phyloP scores from a whole-genome alignment of 2,888 invertebrate genomes.

The Antitype chi region DNA sequence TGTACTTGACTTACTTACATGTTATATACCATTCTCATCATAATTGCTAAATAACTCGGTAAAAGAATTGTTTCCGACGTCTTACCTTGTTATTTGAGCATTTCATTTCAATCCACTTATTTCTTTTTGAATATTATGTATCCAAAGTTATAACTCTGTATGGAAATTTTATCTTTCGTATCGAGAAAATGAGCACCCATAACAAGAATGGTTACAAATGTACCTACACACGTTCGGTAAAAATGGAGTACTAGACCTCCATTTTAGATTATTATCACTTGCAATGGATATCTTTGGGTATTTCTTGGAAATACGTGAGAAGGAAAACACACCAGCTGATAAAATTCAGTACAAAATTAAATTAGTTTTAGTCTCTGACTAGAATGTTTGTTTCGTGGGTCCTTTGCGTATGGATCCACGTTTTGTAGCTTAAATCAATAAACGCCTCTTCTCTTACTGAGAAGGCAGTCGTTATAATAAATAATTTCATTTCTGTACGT shows the following conservation, averaged over 20 bases:
- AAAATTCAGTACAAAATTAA: not conserved
- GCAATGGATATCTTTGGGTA: slow-evolving; percentile 3
- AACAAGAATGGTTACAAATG: slow-evolving; percentile 25
- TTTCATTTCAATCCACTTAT: not conserved
- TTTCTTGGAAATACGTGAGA: slow-evolving; percentile 4
- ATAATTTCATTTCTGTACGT: too few relatives aligned
- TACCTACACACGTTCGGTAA: slow-evolving; percentile 34
- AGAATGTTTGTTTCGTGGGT: not conserved
- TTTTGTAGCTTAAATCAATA: not conserved
- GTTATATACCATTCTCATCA: slow-evolving; percentile 23
- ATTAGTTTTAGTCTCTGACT: not conserved
- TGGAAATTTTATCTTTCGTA: slow-evolving; percentile 32
- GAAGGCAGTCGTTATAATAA: not conserved
- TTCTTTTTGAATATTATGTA: slow-evolving; percentile 3
- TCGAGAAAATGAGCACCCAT: slow-evolving; percentile 14
- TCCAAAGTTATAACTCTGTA: slow-evolving; percentile 4
- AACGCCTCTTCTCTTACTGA: not conserved
- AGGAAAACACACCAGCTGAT: not conserved
- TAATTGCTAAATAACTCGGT: slow-evolving; percentile 29
- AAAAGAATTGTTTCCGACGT: slow-evolving; percentile 8
- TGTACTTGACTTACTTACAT: slow-evolving; percentile 10
- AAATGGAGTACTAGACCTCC: slow-evolving; percentile 27
- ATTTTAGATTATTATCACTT: slow-evolving; percentile 48
- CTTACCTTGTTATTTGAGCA: not conserved
- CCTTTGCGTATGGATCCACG: not conserved